Percentiles rank a stretch among this genome's conserved stretches.
phyloP scores from a whole-genome alignment of 2,888 invertebrate species.

The Cataglyphis livida region DNA sequence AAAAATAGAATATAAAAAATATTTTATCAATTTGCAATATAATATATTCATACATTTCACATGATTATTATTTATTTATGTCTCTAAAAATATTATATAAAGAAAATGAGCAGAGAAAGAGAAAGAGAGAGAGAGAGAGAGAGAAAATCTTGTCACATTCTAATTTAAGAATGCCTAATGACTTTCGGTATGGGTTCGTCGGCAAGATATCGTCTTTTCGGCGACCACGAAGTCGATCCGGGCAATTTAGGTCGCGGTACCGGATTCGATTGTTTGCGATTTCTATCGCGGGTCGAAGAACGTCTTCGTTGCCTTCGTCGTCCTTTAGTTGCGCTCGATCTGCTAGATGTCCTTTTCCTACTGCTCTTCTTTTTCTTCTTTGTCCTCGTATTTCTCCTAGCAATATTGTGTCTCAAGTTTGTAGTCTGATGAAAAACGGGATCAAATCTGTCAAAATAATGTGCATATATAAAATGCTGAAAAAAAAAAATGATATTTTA shows the following conservation, averaged over 20 bases:
- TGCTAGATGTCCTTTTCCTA: constrained; percentile 18
- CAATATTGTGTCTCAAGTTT: neutral
- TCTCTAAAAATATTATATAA: neutral
- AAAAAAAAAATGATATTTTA: neutral
- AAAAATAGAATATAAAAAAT: neutral
- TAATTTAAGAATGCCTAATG: constrained; percentile 67
- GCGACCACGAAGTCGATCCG: constrained; percentile 73
- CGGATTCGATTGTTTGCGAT: constrained; percentile 36
- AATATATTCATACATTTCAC: neutral
- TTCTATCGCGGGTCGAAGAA: constrained; percentile 14
- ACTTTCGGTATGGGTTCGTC: constrained; percentile 78
- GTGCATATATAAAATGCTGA: neutral
- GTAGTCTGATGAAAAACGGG: constrained; percentile 31
- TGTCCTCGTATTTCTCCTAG: neutral
- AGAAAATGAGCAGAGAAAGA: neutral
- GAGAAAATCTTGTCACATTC: neutral
- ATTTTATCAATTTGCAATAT: neutral
- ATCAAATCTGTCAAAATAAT: constrained; percentile 58
- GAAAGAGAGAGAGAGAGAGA: too few species aligned
- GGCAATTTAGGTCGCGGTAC: constrained; percentile 73
- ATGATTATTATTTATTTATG: neutral
- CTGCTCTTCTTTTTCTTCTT: constrained; percentile 16
- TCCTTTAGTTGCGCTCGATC: constrained; percentile 12
- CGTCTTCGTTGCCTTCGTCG: constrained; percentile 20
- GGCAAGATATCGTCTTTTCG: constrained; percentile 71